phyloP scores from a whole-genome alignment of 2,888 invertebrate species.

The Chalcosyrphus nemorum region DNA sequence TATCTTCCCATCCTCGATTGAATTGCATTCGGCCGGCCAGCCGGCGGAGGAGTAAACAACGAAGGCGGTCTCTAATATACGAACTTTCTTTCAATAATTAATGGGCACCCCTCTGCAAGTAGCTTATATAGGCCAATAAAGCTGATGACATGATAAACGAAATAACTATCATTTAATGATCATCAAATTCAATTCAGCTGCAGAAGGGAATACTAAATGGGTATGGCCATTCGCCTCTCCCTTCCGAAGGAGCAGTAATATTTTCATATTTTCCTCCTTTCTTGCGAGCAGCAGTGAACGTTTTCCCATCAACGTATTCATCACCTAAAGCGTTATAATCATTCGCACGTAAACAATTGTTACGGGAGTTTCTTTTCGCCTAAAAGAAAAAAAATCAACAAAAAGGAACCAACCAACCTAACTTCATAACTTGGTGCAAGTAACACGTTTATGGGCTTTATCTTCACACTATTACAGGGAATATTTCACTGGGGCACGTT shows the following conservation, averaged over 20 bases:
- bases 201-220: slow-evolving; percentile 34
- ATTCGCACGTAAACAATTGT: slow-evolving; percentile 57
- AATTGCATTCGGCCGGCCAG: not conserved
- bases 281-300: not conserved
- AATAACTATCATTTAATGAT: slow-evolving; percentile 36
- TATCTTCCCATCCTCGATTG: not conserved
- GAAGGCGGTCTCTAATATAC: not conserved
- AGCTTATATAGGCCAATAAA: slow-evolving; percentile 17
- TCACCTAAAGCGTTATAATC: slow-evolving; percentile 50
- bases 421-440: slow-evolving; percentile 52
- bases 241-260: not conserved
- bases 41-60: too few relatives aligned
- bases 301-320: slow-evolving; percentile 34
- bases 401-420: not conserved
- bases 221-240: not conserved
- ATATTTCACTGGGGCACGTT: slow-evolving; percentile 42
- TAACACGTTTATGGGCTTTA: slow-evolving; percentile 41
- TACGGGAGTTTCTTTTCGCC: not conserved
- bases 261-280: slow-evolving; percentile 21
- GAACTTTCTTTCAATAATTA: slow-evolving; percentile 7
- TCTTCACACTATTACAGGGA: slow-evolving; percentile 36
- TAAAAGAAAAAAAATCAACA: not conserved
- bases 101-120: not conserved
- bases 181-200: slow-evolving; percentile 51
- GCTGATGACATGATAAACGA: slow-evolving; percentile 47